Conservation (phyloP, 2,888 invertebrate species). For the Poecilus cupreus region DNA sequence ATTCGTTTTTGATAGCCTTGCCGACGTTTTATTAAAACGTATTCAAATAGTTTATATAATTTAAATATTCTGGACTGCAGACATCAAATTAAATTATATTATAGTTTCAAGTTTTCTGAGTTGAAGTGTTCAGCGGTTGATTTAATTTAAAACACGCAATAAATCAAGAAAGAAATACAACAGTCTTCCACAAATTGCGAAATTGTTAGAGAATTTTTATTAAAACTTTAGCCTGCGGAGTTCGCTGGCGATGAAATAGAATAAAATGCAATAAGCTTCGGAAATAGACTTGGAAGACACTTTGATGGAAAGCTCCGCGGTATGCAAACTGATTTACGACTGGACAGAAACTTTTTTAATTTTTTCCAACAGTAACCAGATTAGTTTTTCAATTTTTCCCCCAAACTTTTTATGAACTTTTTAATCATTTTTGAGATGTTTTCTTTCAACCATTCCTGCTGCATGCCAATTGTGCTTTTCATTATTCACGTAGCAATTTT, state of each 20-base stretch:
- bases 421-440: slow-evolving; percentile 9
- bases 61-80: background rate
- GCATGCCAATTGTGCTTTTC: slow-evolving; percentile 24
- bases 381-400: slow-evolving; percentile 41
- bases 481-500: slow-evolving; percentile 18
- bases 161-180: background rate
- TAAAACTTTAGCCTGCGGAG: background rate
- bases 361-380: slow-evolving; percentile 35
- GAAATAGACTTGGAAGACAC: slow-evolving; percentile 32
- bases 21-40: too few species aligned
- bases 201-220: slow-evolving; percentile 5
- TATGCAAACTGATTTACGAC: slow-evolving; percentile 28
- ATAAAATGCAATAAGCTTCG: slow-evolving; percentile 30
- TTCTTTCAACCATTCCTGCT: background rate
- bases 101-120: background rate
- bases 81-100: slow-evolving; percentile 14
- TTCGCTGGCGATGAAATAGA: background rate
- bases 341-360: slow-evolving; percentile 39
- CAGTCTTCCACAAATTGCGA: background rate
- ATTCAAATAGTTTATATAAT: background rate
- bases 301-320: background rate
- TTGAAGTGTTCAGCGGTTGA: background rate
- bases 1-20: too few species aligned
- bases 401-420: slow-evolving; percentile 30
- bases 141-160: slow-evolving; percentile 35